phyloP scores from a whole-genome alignment of 2,888 invertebrate genomes.

The Dicyrtomina minuta region DNA sequence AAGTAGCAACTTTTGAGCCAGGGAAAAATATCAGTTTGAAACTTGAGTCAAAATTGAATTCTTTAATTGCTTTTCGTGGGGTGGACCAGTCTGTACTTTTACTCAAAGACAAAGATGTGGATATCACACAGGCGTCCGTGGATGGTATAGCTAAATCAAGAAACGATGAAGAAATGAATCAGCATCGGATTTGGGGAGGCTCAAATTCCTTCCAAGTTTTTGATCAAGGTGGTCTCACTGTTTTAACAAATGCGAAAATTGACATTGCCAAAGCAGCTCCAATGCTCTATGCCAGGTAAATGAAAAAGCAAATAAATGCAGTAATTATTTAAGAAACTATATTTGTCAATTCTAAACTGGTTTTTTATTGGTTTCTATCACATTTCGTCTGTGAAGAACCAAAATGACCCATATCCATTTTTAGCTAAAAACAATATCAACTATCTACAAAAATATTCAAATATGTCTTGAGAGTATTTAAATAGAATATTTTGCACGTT shows the following conservation, averaged over 20 bases:
- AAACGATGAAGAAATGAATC: conserved; percentile 59
- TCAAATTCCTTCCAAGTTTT: conserved; percentile 37
- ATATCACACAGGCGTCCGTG: conserved; percentile 64
- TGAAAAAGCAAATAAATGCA: no score
- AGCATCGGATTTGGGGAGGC: conserved; percentile 54
- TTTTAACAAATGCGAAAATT: conserved; percentile 38
- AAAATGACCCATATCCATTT: no score
- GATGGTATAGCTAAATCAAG: conserved; percentile 65
- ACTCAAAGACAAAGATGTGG: conserved; percentile 72
- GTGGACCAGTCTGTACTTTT: conserved; percentile 79
- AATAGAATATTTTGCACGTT: no score
- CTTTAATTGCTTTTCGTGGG: conserved; percentile 81
- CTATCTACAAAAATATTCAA: no score
- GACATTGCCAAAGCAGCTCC: background rate
- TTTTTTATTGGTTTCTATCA: no score
- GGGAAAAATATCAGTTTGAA: conserved; percentile 74
- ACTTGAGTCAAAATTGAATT: conserved; percentile 77
- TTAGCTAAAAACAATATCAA: no score
- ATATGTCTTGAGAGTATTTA: no score
- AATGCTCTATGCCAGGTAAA: no score
- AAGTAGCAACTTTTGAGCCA: conserved; percentile 61
- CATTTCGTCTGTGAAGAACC: no score
- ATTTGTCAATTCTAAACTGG: no score
- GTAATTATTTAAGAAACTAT: no score
- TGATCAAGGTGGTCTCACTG: conserved; percentile 35